These are phyloP conservation scores for Atta texana DNA, from an alignment of 1,140 invertebrate species.

Conservation along the genomic window DNA sequence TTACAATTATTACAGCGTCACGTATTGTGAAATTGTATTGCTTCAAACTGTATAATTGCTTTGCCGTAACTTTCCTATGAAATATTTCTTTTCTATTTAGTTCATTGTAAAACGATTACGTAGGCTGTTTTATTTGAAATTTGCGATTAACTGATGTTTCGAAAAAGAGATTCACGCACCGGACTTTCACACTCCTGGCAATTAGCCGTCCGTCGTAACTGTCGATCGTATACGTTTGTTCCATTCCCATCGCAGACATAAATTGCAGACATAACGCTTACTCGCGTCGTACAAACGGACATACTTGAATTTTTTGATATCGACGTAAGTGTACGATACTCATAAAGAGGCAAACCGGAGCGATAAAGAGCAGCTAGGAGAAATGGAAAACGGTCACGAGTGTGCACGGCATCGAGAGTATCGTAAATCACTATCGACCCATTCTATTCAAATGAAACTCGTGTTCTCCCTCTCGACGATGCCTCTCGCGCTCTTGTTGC, in stretches of 20 bases:
- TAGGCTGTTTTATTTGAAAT: not conserved
- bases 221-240: slow-evolving; percentile 35
- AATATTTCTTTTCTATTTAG: not conserved
- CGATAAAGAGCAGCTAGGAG: slow-evolving; percentile 68
- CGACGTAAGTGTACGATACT: slow-evolving; percentile 67
- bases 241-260: not conserved
- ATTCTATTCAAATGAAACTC: slow-evolving; percentile 85
- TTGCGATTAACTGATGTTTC: not conserved
- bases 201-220: slow-evolving; percentile 38
- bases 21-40: not conserved
- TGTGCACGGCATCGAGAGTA: slow-evolving; percentile 73
- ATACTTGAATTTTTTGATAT: slow-evolving; percentile 63
- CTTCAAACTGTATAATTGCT: not conserved
- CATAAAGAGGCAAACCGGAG: slow-evolving; percentile 70
- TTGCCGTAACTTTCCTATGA: slow-evolving; percentile 31
- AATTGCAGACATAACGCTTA: not conserved
- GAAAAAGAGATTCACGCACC: not conserved
- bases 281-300: not conserved
- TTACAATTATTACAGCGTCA: not conserved
- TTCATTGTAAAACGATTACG: not conserved
- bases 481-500: slow-evolving; percentile 60
- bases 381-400: slow-evolving; percentile 81
- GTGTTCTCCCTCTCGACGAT: slow-evolving; percentile 71
- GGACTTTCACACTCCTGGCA: not conserved
- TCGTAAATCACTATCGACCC: slow-evolving; percentile 84